Evolutionary conservation across 2,888 invertebrate species (phyloP), one percentile per base, ranked within the genome.

Genomic region (Eupithecia centaureata): DNA sequence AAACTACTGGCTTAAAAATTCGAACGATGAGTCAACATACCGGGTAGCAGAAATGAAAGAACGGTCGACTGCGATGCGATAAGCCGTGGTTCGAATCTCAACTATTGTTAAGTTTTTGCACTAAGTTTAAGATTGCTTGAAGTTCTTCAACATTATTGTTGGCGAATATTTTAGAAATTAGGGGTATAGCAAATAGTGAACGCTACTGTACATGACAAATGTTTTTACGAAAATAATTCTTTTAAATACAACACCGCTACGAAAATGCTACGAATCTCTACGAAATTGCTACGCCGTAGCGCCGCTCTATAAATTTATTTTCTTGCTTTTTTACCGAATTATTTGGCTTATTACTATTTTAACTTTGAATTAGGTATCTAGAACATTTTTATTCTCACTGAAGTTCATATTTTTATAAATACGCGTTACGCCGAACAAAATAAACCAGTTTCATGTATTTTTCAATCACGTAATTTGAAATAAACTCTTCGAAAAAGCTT

Each of bases 231-330:
- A 47, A 18, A 8, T 12, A 47, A 22, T 47, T 22, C 30, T 3
- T 5, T 30, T 22, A 22, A 10, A 10, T 47, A 10, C 27, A 42
- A 18, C n/a, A 18, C 7, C 27, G 58, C 60, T 65, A 61, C 61
- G 18, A 38, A 56, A 28, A 33, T 42, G 60, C 60, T 60, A 60
- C 60, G 59, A 62, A 52, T 12, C 58, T 35, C 63, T 67, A 67
- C 67, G 67, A 38, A 58, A 38, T 32, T 22, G 56, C 67, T 67
- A 67, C 67, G 63, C 25, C 67, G 60, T 63, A 63, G 67, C 54
- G 25, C 13, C 15, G n/a, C 18, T 54, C 25, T 32, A 18, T 54
- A 61, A 13, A 42, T 18, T 35, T 35, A 38, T 1, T 12, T 47
- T 22, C 3, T 47, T 42, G 18, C 38, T 38, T 0, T 35, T 15